Base-by-base conservation (phyloP, 2,888 invertebrate genomes). In the Dysmachus trigonus region DNA sequence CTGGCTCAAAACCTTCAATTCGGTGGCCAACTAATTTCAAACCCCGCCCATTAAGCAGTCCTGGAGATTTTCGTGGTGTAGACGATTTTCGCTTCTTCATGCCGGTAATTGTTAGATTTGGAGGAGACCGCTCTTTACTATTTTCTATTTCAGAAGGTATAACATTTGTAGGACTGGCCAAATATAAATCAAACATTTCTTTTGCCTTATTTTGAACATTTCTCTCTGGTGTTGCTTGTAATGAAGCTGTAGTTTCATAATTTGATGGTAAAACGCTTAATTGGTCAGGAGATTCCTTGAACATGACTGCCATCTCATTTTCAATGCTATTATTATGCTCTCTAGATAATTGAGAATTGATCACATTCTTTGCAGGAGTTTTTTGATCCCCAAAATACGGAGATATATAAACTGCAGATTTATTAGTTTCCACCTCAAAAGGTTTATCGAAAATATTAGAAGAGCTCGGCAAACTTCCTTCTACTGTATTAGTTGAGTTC, bases 41-140 rank as follows among this genome's bases (percentile, higher is more conserved):
- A 18, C 22, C 35, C 30, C 74, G 47, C 1, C 72, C 72, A 72
- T 33, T 81, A 4, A 72, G 72, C 13, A 31, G 15, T n/a, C 62
- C 74, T 85, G 51, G 33, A 15, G 62, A 82, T 88, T 89, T 89
- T 88, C 90, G 92, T 88, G 86, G 92, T 91, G 91, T 83, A 13
- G 83, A 83, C 6, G 83, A 71, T 41, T 72, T 83, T 38, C 83
- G 71, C 13, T 83, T 83, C 13, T 83, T 83, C 30, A 41, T 83
- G 0, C 83, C 72, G 0, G 81, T 53, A 33, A 81, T 53, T 2
- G 31, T 18, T n/a, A 18, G 62, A 47, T 27, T 31, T 15, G 81
- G 62, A 31, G 81, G 62, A 53, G 51, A 53, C n/a, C 22, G n/a
- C 10, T 81, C 81, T 6, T 81, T 81, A 30, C 33, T 81, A 5